Evolutionary conservation across 2,888 invertebrate genomes (phyloP).

Genomic region (Microchrysa polita): DNA sequence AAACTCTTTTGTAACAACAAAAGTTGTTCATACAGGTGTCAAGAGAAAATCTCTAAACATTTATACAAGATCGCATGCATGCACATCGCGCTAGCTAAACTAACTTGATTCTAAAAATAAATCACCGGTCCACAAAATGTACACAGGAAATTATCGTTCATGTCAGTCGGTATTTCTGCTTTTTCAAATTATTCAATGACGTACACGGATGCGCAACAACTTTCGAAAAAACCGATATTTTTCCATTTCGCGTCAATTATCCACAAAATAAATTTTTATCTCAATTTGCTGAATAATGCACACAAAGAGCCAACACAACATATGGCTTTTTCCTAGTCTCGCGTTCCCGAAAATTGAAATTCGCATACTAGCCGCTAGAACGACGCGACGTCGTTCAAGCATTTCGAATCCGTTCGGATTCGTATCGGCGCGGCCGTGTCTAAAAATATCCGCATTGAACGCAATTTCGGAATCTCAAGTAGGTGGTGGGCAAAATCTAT

Average conservation of each 20-base stretch:
- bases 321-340: background rate
- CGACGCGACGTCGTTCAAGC: no score
- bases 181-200: background rate
- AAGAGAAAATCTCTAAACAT: constrained; percentile 3
- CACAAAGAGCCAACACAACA: background rate
- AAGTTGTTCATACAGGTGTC: constrained; percentile 14
- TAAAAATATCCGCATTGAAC: constrained; percentile 32
- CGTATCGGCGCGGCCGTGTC: constrained; percentile 6
- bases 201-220: background rate
- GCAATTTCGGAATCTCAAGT: background rate
- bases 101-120: constrained; percentile 5
- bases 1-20: background rate
- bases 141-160: constrained; percentile 15
- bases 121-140: background rate
- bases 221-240: constrained; percentile 23
- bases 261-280: constrained; percentile 2
- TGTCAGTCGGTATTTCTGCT: background rate
- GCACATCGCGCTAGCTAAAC: background rate
- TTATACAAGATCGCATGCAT: background rate
- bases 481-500: constrained; percentile 7
- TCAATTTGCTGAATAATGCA: background rate
- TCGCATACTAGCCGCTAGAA: background rate
- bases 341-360: background rate
- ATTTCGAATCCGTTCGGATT: constrained; percentile 17
- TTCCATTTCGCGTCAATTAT: constrained; percentile 4